Percentiles rank a stretch among this genome's conserved stretches.
Conservation (phyloP, 2,797 vertebrate species). For the Sebastes oblongus region DNA sequence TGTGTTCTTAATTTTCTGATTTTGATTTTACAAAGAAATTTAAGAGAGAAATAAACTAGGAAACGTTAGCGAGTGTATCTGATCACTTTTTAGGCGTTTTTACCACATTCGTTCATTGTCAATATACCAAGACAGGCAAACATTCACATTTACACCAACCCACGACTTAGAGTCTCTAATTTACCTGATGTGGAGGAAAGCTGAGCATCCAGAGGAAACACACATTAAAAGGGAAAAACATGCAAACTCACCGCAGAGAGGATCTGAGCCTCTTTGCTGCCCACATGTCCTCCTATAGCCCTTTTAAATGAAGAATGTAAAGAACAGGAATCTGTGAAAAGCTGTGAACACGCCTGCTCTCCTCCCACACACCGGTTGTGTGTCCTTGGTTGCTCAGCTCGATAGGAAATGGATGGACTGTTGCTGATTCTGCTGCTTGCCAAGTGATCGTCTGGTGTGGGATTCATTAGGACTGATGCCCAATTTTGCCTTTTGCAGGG, state of each 20-base stretch:
- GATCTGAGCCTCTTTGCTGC: not conserved
- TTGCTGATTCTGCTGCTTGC: conserved; percentile 1
- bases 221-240: not conserved
- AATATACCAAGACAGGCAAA: not conserved
- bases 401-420: not conserved
- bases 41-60: not conserved
- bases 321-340: not conserved
- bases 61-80: not conserved
- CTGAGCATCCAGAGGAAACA: not conserved
- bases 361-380: not conserved
- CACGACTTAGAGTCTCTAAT: not conserved
- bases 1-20: not conserved
- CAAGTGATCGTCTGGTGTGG: conserved; percentile 3
- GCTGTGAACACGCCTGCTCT: not conserved
- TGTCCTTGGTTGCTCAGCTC: not conserved
- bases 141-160: not conserved
- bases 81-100: not conserved
- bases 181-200: not conserved
- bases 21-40: not conserved
- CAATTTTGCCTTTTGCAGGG: conserved; percentile 79
- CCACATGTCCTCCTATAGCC: not conserved
- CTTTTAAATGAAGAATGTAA: not conserved
- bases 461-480: conserved; percentile 5
- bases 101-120: not conserved
- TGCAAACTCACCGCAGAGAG: not conserved